Base-by-base conservation (phyloP, 2,797 vertebrate genomes). In the Coccyzus lansbergi region DNA sequence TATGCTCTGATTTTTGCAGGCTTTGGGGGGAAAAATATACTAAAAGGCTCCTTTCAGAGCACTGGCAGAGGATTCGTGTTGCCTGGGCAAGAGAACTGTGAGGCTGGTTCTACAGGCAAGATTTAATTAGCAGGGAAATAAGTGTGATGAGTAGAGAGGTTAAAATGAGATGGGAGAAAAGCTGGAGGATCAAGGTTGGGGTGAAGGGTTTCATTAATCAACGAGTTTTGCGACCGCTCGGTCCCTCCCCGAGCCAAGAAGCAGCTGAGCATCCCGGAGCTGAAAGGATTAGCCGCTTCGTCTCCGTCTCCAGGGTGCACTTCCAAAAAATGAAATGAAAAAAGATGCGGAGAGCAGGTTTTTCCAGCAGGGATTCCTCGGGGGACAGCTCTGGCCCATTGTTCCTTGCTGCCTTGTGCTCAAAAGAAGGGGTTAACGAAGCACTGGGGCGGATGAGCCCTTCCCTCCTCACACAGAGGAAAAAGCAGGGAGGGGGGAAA, bases 261-360 rank as follows among this genome's bases (percentile, higher is more conserved):
- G 52, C 4, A 17, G 62, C 42, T 6, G 56, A 75, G 36, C 36
- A 24, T 16, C 67, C 63, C 7, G 1, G 18, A 60, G 33, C 10
- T 1, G 1, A 55, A 60, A 15, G 33, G 22, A 58, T 21, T 38
- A n/a, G 8, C 59, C 65, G 42, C 28, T 25, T 52, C 63, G 49
- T 76, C 31, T 28, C 64, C 28, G 31, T 5, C 29, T 36, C 33
- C 15, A 9, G 49, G 34, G 15, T 31, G 31, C 18, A 15, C 53
- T 83, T 63, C 31, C 49, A 26, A 19, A 18, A 51, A 46, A n/a
- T 0, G 1, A 5, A 19, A 8, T 0, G 17, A 52, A 62, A n/a
- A 44, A 40, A 90, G n/a, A 31, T 0, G 22, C 34, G 8, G 0
- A 9, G 52, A 34, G 28, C 33, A 7, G 26, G 4, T 22, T 94